Evolutionary conservation across 2,113 vertebrate genomes (phyloP).

Genomic region (Saguinus imperator): DNA sequence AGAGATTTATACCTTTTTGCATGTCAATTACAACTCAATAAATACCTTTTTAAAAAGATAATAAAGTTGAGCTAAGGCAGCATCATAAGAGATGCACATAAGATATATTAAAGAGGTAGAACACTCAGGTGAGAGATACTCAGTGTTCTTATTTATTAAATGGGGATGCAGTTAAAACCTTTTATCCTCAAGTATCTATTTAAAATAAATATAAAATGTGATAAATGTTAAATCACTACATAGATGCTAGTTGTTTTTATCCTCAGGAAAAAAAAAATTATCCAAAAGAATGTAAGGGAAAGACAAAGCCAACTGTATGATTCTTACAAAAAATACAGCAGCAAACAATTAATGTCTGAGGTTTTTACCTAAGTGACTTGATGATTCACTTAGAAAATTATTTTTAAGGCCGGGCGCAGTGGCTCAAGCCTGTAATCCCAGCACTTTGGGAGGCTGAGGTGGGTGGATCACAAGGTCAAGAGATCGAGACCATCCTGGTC

Average conservation of each 20-base stretch:
- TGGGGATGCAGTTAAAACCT: background rate
- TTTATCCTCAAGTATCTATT: background rate
- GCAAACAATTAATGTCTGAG: background rate
- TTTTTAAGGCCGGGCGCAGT: too few species aligned
- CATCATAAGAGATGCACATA: background rate
- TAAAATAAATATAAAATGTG: conserved; percentile 23
- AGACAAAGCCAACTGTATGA: background rate
- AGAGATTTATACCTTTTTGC: too few species aligned
- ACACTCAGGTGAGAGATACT: background rate
- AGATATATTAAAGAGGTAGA: background rate
- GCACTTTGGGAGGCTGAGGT: too few species aligned
- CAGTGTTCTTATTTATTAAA: conserved; percentile 33
- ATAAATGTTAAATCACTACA: background rate
- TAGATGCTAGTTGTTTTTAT: background rate
- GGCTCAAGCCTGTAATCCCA: too few species aligned
- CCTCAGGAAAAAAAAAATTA: background rate
- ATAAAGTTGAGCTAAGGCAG: background rate
- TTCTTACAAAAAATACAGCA: background rate
- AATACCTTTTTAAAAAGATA: background rate
- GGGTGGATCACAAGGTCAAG: too few species aligned
- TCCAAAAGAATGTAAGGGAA: background rate
- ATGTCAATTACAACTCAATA: background rate
- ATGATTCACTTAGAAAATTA: background rate
- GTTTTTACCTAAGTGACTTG: background rate
- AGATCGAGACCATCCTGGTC: too few species aligned